Base-by-base conservation (phyloP, 37 sponge, comb jelly and placozoan species). In the Bolinopsis microptera region DNA sequence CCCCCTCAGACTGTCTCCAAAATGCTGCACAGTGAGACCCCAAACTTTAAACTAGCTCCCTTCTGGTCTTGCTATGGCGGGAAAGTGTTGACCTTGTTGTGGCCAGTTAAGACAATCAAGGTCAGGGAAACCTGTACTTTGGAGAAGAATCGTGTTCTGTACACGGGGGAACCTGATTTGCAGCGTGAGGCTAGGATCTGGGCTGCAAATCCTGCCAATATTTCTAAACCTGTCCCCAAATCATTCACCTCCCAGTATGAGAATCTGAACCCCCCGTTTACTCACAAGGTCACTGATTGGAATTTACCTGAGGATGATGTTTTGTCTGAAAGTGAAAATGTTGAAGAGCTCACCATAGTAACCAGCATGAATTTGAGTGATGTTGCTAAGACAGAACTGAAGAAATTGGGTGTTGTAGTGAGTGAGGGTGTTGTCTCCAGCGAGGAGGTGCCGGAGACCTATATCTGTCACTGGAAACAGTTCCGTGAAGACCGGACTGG, bases 11-110 rank as follows among this genome's bases (percentile, higher is more conserved):
- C 61, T 1, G 61, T 76, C 61, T 35, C 76, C n/a, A 76, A 76
- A 16, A 74, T 67, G 69, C 69, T 93, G 68, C 77, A 76, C 25
- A 69, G 32, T 35, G 31, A 39, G 25, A 93, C 23, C n/a, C 90
- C 90, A 16, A 41, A 28, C 1, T 86, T 86, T 27, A 38, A 34
- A 86, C 61, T 86, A 5, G 90, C 90, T 27, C 90, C 90, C 2
- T 86, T 86, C 61, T 86, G 90, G 90, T 86, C 90, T 40, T 86
- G 90, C 39, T 86, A 86, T 27, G 90, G 90, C 23, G 93, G 93
- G 32, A 93, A 61, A 39, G 40, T 93, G 27, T 23, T 93, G 68
- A 77, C 77, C 26, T 40, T 93, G 35, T 25, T 93, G 23, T 93
- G 93, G 93, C 93, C 93, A 0, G 23, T 93, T 25, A 76, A 35